These are phyloP conservation scores for Calyptomena viridis DNA, from an alignment of 2,113 vertebrate genomes.

Conservation along the genomic window DNA sequence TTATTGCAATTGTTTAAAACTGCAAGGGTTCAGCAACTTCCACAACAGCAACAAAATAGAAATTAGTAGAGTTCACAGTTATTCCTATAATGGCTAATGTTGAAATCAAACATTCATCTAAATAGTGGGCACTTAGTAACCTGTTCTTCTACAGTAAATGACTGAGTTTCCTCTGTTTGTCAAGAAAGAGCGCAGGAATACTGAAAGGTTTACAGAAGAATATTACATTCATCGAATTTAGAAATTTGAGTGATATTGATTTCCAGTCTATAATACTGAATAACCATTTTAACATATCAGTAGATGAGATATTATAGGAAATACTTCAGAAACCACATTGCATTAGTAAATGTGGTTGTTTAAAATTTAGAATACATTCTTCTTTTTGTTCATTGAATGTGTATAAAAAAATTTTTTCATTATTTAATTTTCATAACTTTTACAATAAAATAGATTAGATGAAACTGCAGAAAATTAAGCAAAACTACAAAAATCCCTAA, in stretches of 20 bases:
- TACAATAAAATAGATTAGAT: neutral
- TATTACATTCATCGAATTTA: neutral
- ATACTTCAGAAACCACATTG: neutral
- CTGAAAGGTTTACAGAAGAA: neutral
- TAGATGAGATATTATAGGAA: neutral
- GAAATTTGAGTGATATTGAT: neutral
- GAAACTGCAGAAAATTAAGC: neutral
- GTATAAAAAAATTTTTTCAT: neutral
- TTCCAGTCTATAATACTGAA: neutral
- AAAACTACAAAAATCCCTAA: neutral
- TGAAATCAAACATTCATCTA: neutral
- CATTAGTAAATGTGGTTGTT: neutral
- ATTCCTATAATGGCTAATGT: neutral
- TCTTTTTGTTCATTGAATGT: neutral
- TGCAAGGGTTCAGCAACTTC: neutral
- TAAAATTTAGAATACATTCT: neutral
- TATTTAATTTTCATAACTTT: neutral
- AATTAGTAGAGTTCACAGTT: neutral
- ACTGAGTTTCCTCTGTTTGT: neutral
- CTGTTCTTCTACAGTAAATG: neutral
- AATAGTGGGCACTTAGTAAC: neutral
- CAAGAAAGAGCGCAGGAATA: neutral
- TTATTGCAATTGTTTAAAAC: neutral
- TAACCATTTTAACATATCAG: neutral
- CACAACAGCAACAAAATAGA: neutral